Evolutionary conservation across 2,797 vertebrate genomes (phyloP).

Genomic region (Neosilurus mollespiculum): DNA sequence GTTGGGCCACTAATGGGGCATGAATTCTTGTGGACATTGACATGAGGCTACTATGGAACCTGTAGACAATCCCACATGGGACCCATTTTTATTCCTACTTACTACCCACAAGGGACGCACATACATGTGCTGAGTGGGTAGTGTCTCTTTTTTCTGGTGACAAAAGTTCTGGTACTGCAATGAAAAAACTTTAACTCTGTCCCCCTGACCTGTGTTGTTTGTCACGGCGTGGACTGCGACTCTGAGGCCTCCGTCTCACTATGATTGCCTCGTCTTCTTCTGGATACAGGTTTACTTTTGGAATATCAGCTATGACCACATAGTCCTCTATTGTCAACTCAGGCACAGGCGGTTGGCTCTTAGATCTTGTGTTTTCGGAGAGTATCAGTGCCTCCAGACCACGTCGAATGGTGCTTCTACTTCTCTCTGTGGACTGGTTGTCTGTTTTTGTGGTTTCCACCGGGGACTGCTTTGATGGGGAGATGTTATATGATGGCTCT

Average conservation of each 20-base stretch:
- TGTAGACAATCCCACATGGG: too few species aligned
- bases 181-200: slow-evolving; percentile 19
- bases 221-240: slow-evolving; percentile 85
- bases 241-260: slow-evolving; percentile 69
- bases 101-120: too few species aligned
- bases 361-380: slow-evolving; percentile 63
- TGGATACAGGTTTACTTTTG: slow-evolving; percentile 77
- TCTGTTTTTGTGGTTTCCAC: slow-evolving; percentile 55
- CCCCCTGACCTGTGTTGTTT: slow-evolving; percentile 76
- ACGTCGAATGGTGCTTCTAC: slow-evolving; percentile 67
- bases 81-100: too few species aligned
- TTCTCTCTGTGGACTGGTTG: slow-evolving; percentile 60
- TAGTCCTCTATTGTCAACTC: slow-evolving; percentile 85
- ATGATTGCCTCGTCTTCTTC: slow-evolving; percentile 66
- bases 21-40: too few species aligned
- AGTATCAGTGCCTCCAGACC: slow-evolving; percentile 69
- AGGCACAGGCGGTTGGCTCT: slow-evolving; percentile 65
- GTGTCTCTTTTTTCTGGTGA: background rate
- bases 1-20: too few species aligned
- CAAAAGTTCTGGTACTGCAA: background rate
- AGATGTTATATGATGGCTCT: slow-evolving; percentile 58
- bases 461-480: slow-evolving; percentile 57
- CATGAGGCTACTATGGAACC: too few species aligned
- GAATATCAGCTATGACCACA: slow-evolving; percentile 86
- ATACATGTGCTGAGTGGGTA: too few species aligned